These are phyloP conservation scores for Parazoanthus swiftii DNA, from an alignment of 92 coral and sea anemone genomes.

Conservation along the genomic window DNA sequence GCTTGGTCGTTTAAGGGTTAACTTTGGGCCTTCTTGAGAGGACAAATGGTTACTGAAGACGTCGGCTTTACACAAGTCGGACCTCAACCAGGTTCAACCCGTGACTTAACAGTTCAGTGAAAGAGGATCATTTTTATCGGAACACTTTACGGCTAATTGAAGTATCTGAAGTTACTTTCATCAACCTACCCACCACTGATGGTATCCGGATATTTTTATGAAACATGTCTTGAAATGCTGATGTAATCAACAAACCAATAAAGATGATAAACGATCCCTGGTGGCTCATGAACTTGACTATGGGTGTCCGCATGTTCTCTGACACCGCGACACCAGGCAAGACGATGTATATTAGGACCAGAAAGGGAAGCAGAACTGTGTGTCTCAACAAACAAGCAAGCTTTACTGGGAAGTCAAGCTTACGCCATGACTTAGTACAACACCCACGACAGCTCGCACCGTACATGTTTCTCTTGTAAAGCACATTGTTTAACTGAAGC, in stretches of 20 bases:
- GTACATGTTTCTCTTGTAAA: conserved; percentile 1
- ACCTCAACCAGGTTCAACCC: too few relatives aligned
- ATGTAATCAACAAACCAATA: conserved; percentile 35
- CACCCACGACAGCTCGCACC: conserved; percentile 15
- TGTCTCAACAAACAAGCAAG: conserved; percentile 39
- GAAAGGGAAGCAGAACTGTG: conserved; percentile 52
- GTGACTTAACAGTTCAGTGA: too few relatives aligned
- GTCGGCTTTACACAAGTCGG: too few relatives aligned
- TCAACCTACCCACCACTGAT: conserved; percentile 36
- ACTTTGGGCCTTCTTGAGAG: too few relatives aligned
- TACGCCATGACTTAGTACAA: conserved; percentile 37
- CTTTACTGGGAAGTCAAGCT: conserved; percentile 6
- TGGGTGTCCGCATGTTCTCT: conserved; percentile 37
- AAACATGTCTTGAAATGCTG: conserved; percentile 50
- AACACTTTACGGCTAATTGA: too few relatives aligned
- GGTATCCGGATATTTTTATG: conserved; percentile 23
- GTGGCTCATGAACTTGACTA: conserved; percentile 52
- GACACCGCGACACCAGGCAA: conserved; percentile 41
- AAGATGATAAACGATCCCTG: conserved; percentile 47
- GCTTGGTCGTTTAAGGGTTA: too few relatives aligned
- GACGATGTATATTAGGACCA: conserved; percentile 34
- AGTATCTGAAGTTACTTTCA: too few relatives aligned
- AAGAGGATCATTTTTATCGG: too few relatives aligned
- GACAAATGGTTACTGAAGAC: too few relatives aligned
- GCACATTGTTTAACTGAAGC: too few relatives aligned